phyloP scores from a whole-genome alignment of 2,797 vertebrate genomes.

The Aeoliscus strigatus region DNA sequence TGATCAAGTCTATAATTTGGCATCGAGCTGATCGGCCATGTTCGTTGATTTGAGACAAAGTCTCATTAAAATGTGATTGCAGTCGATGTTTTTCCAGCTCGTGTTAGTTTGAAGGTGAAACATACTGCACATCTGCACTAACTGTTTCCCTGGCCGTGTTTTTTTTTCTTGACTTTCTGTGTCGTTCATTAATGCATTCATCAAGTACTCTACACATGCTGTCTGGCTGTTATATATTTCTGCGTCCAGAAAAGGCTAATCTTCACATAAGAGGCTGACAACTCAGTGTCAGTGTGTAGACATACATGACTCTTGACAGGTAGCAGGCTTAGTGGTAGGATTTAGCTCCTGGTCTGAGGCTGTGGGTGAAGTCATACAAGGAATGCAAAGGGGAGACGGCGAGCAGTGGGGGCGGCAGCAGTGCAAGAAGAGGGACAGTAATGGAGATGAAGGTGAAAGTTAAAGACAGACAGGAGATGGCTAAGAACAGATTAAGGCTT shows the following conservation, averaged over 20 bases:
- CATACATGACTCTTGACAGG: slow-evolving; percentile 71
- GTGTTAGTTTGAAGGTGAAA: too few species aligned
- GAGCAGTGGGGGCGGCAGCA: not conserved
- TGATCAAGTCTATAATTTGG: too few species aligned
- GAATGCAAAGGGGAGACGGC: slow-evolving; percentile 5
- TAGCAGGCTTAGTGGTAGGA: slow-evolving; percentile 70
- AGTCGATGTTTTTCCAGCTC: too few species aligned
- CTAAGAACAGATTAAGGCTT: slow-evolving; percentile 1
- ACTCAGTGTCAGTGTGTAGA: slow-evolving; percentile 51
- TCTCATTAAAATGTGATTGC: too few species aligned
- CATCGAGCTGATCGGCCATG: too few species aligned
- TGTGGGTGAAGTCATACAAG: slow-evolving; percentile 44
- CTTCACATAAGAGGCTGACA: slow-evolving; percentile 53
- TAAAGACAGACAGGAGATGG: slow-evolving; percentile 1
- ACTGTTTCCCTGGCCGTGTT: not conserved
- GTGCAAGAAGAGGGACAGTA: not conserved
- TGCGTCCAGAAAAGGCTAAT: slow-evolving; percentile 34
- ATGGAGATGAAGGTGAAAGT: slow-evolving; percentile 13
- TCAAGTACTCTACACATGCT: not conserved
- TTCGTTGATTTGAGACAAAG: too few species aligned
- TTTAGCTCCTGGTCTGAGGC: slow-evolving; percentile 57
- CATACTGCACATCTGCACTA: too few species aligned
- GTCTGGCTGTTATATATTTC: slow-evolving; percentile 16
- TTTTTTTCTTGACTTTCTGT: not conserved
- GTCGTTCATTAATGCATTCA: slow-evolving; percentile 3